These are phyloP conservation scores for Oncorhynchus clarkii DNA, from an alignment of 2,113 vertebrate species.

Conservation along the genomic window DNA sequence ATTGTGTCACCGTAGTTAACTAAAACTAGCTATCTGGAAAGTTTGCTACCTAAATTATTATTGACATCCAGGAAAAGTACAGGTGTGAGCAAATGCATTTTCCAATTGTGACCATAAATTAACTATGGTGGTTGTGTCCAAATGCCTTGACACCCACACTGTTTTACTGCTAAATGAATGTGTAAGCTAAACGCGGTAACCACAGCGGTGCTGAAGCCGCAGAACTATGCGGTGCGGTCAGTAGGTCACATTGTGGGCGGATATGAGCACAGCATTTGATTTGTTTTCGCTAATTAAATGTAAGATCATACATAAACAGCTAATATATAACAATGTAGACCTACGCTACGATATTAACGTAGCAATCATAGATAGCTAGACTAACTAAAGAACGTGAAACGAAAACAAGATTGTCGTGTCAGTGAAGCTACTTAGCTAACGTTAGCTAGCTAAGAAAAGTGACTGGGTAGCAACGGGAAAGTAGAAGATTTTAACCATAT, in stretches of 20 bases:
- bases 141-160: too few relatives aligned
- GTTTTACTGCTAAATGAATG: too few relatives aligned
- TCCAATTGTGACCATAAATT: too few relatives aligned
- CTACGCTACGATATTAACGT: background rate
- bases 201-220: conserved; percentile 9
- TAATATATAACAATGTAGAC: conserved; percentile 25
- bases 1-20: too few relatives aligned
- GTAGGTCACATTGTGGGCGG: background rate
- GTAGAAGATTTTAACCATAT: conserved; percentile 22
- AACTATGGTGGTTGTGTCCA: too few relatives aligned
- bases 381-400: background rate
- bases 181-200: background rate
- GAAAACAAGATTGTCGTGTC: conserved; percentile 1
- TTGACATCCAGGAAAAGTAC: too few relatives aligned
- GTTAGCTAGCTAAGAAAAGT: conserved; percentile 44
- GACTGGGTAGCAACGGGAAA: conserved; percentile 54
- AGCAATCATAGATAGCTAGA: background rate
- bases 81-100: too few relatives aligned
- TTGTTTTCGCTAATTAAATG: background rate
- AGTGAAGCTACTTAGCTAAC: background rate
- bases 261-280: background rate
- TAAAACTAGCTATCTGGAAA: too few relatives aligned
- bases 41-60: too few relatives aligned
- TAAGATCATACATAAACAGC: background rate
- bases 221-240: conserved; percentile 13